Base-by-base conservation (phyloP, 2,113 vertebrate species). In the Albula glossodonta region DNA sequence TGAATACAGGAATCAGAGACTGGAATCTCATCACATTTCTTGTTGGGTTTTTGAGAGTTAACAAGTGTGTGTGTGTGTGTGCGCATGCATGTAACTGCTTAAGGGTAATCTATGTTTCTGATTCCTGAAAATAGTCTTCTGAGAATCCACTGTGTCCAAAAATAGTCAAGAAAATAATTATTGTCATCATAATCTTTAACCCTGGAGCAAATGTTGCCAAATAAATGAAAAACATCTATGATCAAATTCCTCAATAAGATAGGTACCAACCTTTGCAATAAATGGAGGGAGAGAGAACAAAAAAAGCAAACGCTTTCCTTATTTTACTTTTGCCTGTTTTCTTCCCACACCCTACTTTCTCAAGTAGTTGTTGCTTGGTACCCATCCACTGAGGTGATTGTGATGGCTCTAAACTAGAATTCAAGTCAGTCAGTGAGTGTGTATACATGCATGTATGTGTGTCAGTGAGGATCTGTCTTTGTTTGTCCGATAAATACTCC, bases 181-280 rank as follows among this genome's bases (percentile, higher is more conserved):
- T 49, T 13, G 48, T 70, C 22, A 70, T 7, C 49, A 87, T 51
- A 80, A 81, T 52, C 70, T 85, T 57, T 25, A 8, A 79, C 3
- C 25, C 70, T 83, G 70, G 83, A 87, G 86, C 88, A 85, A 87
- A 87, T 85, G 83, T 81, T 87, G 86, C 88, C 85, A 78, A 74
- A 57, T 70, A 80, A 56, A 57, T 15, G 25, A 31, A 2, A 7
- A 74, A n/a, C 19, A 31, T 86, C 81, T 51, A 80, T 56, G 82
- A 82, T 80, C 11, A 81, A 63, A 63, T 53, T 19, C 74, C 22
- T 17, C 79, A 83, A 86, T 56, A 79, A 53, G 80, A 22, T 83
- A 82, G 17, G 84, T 77, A 25, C 51, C 52, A 31, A 50, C n/a
- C 41, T 8, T 15, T 15, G 19, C 41, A 70, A 70, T 63, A n/a